Base-by-base conservation (phyloP, 2,888 invertebrate species). In the Rhamnusium bicolor region DNA sequence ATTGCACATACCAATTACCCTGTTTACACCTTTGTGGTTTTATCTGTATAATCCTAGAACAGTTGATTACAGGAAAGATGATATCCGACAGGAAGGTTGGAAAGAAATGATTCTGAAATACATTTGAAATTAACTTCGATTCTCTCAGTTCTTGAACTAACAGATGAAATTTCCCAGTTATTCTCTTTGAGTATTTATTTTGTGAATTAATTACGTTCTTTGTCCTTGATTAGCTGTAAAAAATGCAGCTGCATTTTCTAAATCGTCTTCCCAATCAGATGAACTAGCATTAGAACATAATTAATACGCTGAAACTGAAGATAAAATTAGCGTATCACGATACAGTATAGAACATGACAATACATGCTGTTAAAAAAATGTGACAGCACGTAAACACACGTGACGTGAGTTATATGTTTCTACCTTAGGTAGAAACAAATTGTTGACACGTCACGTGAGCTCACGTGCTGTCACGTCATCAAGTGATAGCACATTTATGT, bases 61-160 rank as follows among this genome's bases (percentile, higher is more conserved):
- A 14, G 14, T 8, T 49, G 49, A 49, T 14, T 49, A 49, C 49
- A 49, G 49, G 49, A 14, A 49, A 1, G 14, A 49, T 8, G 14
- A 1, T 49, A 49, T 49, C 14, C 49, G 49, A 49, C 14, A 49
- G 14, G 49, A 49, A 49, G 14, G 49, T 49, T 49, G 49, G 49
- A 14, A 49, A 14, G 49, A 49, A 32, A 8, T 32, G 8, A 74
- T 69, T 40, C 74, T 69, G 68, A 76, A 76, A 63, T 74, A 71
- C 69, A 74, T 69, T 18, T 74, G 65, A 69, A 24, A 74, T 8
- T 62, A 54, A 19, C 68, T 54, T 49, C 63, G 58, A 74, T 74
- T 14, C 6, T 69, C 58, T 18, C 62, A 74, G 47, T 62, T 72
- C 72, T 46, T 32, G 62, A 14, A 71, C 56, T 65, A 65, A 69